Evolutionary conservation across 2,888 invertebrate genomes (phyloP).

Genomic region (Piscicola geometra): DNA sequence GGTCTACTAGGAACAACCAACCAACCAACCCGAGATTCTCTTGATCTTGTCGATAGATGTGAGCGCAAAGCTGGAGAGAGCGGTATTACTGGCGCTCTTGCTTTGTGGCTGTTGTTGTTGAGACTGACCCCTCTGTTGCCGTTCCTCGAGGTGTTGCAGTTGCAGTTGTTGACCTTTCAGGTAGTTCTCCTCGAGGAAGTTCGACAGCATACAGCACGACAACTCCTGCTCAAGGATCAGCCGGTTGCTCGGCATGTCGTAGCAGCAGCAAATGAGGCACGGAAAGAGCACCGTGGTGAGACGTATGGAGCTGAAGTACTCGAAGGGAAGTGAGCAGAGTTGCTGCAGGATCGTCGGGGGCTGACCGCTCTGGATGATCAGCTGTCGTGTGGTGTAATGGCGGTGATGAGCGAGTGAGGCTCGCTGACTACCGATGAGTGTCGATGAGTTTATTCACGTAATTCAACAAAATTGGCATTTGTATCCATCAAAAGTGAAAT

Average conservation of each 20-base stretch:
- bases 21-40: neutral
- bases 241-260: constrained; percentile 49
- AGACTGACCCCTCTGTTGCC: neutral
- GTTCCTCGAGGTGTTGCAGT: neutral
- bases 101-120: neutral
- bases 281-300: constrained; percentile 72
- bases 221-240: constrained; percentile 71
- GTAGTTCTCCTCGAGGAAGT: constrained; percentile 54
- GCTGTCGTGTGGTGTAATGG: no score
- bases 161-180: constrained; percentile 19
- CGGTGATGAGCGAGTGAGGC: no score
- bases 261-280: constrained; percentile 65
- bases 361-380: constrained; percentile 69
- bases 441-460: neutral
- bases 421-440: no score
- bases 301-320: constrained; percentile 73
- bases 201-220: constrained; percentile 56
- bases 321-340: constrained; percentile 73
- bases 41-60: constrained; percentile 25
- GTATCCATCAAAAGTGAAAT: no score
- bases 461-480: no score
- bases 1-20: neutral
- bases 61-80: neutral
- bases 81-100: neutral
- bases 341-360: constrained; percentile 77